Base-by-base conservation (phyloP, 2,888 invertebrate genomes). In the Leptopilina syphax region DNA sequence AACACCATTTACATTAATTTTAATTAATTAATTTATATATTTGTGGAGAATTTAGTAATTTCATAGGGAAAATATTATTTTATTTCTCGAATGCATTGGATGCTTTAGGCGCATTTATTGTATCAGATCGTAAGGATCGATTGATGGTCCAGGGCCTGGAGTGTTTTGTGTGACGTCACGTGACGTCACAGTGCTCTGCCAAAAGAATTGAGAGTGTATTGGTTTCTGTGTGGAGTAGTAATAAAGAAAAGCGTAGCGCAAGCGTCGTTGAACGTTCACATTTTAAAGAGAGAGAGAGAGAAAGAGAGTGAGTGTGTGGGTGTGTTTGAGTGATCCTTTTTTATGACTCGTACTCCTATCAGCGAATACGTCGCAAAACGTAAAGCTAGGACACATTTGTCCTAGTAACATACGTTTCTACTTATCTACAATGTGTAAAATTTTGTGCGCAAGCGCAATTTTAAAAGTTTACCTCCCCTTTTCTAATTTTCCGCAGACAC, bases 121-220 rank as follows among this genome's bases (percentile, higher is more conserved):
- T 18, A 73, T 77, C 54, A 68, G n/a, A 47, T 68, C 9, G 44
- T 47, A 77, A 70, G 81, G 78, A 86, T 86, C 84, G 86, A 86
- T 86, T 82, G 80, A 67, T 34, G 77, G 80, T 83, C 81, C 84
- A 82, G 83, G 84, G 83, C 80, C 60, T 84, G 81, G 82, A 78
- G 77, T 73, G 79, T 80, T 78, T 60, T 77, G 50, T 41, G 81
- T 86, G 86, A 86, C 86, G 85, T 86, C 84, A 86, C 78, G 78
- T 83, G 80, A 85, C 85, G 85, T 86, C 86, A 86, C 80, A 78
- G 60, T 41, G 24, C 79, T 66, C 77, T 18, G 44, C 10, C n/a
- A 70, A 47, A 41, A 54, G n/a, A 24, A 60, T 79, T 10, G 8
- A 44, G 44, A 44, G 63, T 27, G 65, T 50, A 34, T 34, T 3